phyloP scores from a whole-genome alignment of 35 echinoderm and acorn worm genomes.

The Ophioderma brevispina region DNA sequence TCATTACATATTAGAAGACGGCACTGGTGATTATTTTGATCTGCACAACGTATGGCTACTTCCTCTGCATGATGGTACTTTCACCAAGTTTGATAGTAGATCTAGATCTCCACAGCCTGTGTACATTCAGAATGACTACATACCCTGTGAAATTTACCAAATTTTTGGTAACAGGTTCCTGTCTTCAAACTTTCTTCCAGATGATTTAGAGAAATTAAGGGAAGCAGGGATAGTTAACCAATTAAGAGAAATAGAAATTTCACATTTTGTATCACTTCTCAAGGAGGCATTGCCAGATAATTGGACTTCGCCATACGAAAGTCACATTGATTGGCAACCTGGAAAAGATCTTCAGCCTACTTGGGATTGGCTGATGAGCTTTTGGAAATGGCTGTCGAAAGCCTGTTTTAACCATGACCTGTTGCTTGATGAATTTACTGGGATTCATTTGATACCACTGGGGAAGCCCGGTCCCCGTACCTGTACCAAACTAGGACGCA shows the following conservation, averaged over 20 bases:
- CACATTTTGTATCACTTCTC: not conserved
- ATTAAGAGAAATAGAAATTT: not conserved
- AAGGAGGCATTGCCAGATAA: not conserved
- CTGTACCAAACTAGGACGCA: not conserved
- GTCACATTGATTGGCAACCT: not conserved
- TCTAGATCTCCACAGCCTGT: not conserved
- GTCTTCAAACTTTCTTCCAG: not conserved
- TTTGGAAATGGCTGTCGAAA: constrained; percentile 39
- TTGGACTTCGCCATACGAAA: not conserved
- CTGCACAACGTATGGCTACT: constrained; percentile 17
- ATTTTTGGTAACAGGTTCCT: not conserved
- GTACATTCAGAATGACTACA: not conserved
- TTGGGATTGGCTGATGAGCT: not conserved
- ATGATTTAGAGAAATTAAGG: not conserved
- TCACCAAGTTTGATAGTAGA: constrained; percentile 15
- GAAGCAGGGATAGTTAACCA: not conserved
- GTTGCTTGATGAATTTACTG: not conserved
- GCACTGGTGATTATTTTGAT: not conserved
- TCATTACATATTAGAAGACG: constrained; percentile 24
- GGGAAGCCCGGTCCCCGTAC: not conserved
- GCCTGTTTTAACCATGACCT: not conserved
- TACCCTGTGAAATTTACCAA: not conserved
- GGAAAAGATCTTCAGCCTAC: not conserved
- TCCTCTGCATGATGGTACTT: constrained; percentile 37
- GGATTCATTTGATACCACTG: constrained; percentile 13